Base-by-base conservation (phyloP, 2,888 invertebrate genomes). In the Leptopilina myrica region DNA sequence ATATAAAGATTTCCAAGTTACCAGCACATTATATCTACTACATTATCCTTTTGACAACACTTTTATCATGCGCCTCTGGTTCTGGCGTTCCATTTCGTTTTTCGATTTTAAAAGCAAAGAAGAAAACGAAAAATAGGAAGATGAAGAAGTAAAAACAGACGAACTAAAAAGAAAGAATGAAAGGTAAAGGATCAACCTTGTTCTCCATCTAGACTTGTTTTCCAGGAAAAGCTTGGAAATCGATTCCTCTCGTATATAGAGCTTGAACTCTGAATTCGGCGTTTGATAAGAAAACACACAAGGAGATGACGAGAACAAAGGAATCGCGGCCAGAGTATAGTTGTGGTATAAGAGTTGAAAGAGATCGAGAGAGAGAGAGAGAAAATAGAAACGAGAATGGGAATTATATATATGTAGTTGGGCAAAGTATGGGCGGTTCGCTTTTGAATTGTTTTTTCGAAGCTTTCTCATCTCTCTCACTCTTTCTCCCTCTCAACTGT, bases 351-450 rank as follows among this genome's bases (percentile, higher is more conserved):
- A 43, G 43, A 40, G 73, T 49, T 76, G 77, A 77, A 73, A 43
- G 64, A 62, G 53, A 64, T 33, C 69, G 53, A 77, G 65, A 73
- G 76, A 46, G 59, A 73, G 67, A 14, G 33, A 20, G 78, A 78
- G 11, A 40, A 33, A 14, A 76, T 66, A 59, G 46, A 73, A 53
- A 49, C 64, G 64, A 73, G 40, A 33, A 73, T 14, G 15, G 53
- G 80, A 62, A 64, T 46, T 43, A 43, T 43, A 5, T 43, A 5
- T 8, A 43, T 8, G 43, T 5, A 8, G 49, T 49, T 15, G 64
- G 67, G 64, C 69, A 67, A 67, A 67, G 79, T 79, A 83, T 62
- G 78, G 78, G 80, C 73, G 66, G 69, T 20, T 8, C 56, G 69
- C 53, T 33, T 73, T 73, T 73, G 69, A 73, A 73, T 53, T 73